Evolutionary conservation across 2,797 vertebrate species (phyloP).

Genomic region (Botia almorhae): DNA sequence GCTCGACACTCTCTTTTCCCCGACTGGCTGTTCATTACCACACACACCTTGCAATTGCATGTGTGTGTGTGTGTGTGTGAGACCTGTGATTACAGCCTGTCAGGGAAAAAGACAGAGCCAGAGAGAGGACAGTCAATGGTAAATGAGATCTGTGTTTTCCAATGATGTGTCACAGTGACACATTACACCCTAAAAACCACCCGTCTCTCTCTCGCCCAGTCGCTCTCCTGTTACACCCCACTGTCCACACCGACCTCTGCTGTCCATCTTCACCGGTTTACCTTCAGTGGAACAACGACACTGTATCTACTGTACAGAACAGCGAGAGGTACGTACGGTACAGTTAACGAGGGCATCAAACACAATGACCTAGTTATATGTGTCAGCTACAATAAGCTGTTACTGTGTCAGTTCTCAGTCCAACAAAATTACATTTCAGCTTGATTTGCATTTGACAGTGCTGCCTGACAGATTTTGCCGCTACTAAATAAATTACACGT

Average conservation of each 20-base stretch:
- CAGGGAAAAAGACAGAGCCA: constrained; percentile 13
- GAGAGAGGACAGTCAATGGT: constrained; percentile 57
- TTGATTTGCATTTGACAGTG: constrained; percentile 27
- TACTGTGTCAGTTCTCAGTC: background rate
- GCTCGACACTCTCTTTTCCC: constrained; percentile 9
- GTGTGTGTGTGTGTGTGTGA: constrained; percentile 38
- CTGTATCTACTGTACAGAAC: constrained; percentile 27
- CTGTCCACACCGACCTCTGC: constrained; percentile 43
- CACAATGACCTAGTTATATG: constrained; percentile 12
- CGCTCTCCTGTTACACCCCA: constrained; percentile 51
- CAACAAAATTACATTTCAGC: background rate
- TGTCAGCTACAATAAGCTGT: background rate
- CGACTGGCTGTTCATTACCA: constrained; percentile 50
- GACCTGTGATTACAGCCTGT: constrained; percentile 42
- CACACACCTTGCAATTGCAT: constrained; percentile 11
- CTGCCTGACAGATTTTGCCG: background rate
- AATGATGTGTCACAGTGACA: constrained; percentile 54
- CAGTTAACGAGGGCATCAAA: constrained; percentile 1
- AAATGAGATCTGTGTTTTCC: constrained; percentile 59
- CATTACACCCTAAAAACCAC: constrained; percentile 53
- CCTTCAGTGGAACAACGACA: constrained; percentile 24
- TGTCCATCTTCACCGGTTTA: constrained; percentile 42
- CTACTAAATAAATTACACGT: background rate
- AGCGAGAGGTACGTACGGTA: background rate
- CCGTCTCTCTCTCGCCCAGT: constrained; percentile 37